Conservation (phyloP, 2,113 vertebrate species). For the Platycercus adscitus region DNA sequence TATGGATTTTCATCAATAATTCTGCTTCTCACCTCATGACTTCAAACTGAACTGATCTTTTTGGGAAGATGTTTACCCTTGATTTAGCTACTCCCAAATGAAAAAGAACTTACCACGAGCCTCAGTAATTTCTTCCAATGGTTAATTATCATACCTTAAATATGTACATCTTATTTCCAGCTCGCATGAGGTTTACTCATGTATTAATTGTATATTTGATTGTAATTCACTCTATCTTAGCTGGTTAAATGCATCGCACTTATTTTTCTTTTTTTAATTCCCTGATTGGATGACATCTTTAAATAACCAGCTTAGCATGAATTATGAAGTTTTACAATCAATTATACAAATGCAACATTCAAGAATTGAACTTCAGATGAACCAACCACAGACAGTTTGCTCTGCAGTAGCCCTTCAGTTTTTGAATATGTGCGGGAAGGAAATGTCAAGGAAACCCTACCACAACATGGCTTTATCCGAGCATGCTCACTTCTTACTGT, state of each 20-base stretch:
- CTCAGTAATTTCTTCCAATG: slow-evolving; percentile 48
- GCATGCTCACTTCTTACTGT: neutral
- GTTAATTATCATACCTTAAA: slow-evolving; percentile 62
- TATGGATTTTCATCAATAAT: slow-evolving; percentile 7
- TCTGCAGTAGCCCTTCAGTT: neutral
- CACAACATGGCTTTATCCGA: neutral
- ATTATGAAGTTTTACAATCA: slow-evolving; percentile 49
- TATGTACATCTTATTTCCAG: slow-evolving; percentile 66
- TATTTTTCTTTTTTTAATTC: slow-evolving; percentile 5
- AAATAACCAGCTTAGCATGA: slow-evolving; percentile 60
- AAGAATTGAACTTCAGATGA: neutral
- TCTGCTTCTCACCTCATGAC: neutral
- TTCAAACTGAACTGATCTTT: neutral
- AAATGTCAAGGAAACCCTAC: neutral
- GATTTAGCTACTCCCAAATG: slow-evolving; percentile 52
- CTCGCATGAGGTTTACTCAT: slow-evolving; percentile 45
- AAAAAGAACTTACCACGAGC: slow-evolving; percentile 40
- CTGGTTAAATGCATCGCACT: slow-evolving; percentile 28
- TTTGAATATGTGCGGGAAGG: neutral
- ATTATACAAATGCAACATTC: slow-evolving; percentile 35
- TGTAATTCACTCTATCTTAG: slow-evolving; percentile 47
- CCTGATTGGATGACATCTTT: slow-evolving; percentile 58
- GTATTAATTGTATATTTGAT: slow-evolving; percentile 66
- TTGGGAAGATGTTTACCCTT: slow-evolving; percentile 21
- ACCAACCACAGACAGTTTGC: neutral